Evolutionary conservation across 1,140 invertebrate genomes (phyloP).

Genomic region (Caerostris extrusa): DNA sequence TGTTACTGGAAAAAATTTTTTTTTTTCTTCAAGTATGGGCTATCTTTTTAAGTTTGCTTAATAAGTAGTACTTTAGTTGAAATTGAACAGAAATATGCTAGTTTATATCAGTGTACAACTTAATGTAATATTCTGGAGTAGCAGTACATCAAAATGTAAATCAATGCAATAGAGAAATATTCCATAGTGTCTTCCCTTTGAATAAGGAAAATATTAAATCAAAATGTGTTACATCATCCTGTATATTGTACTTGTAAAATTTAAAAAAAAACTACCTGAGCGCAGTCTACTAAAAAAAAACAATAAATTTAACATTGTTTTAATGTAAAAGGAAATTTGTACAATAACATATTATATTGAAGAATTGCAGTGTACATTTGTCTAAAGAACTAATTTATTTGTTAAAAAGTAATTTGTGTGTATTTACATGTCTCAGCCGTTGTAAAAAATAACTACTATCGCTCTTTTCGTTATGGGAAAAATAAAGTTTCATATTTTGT

Average conservation of each 20-base stretch:
- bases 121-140: neutral
- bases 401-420: slow-evolving; percentile 64
- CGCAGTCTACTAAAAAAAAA: slow-evolving; percentile 25
- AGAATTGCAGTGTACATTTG: slow-evolving; percentile 67
- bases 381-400: slow-evolving; percentile 74
- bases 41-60: neutral
- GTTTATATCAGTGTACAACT: neutral
- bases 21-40: neutral
- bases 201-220: neutral
- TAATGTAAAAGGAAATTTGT: slow-evolving; percentile 29
- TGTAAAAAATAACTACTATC: slow-evolving; percentile 44
- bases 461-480: slow-evolving; percentile 60
- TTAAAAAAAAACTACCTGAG: neutral
- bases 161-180: neutral
- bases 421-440: slow-evolving; percentile 67
- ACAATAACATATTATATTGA: slow-evolving; percentile 55
- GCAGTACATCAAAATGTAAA: neutral
- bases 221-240: neutral
- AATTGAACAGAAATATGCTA: neutral
- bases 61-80: neutral
- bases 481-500: slow-evolving; percentile 74
- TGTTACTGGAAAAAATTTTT: neutral
- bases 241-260: neutral
- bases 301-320: slow-evolving; percentile 5
- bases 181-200: slow-evolving; percentile 16